phyloP scores from a whole-genome alignment of 2,797 vertebrate species.

The Ptychadena robeensis region DNA sequence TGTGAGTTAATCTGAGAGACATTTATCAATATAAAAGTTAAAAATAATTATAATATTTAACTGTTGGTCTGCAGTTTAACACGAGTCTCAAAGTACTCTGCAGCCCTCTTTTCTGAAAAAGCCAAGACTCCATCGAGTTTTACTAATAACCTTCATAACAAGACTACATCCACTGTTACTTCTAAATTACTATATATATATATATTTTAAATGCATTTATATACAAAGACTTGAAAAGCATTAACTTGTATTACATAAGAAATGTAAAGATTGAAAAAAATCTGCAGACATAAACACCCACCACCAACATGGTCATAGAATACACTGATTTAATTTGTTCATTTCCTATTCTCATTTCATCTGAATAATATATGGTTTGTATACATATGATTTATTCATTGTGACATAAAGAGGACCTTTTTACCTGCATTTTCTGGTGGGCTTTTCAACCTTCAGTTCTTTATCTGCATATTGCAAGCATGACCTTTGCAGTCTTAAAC shows the following conservation, averaged over 20 bases:
- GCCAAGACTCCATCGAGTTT: background rate
- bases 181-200: background rate
- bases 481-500: background rate
- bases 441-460: background rate
- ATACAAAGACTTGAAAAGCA: no score
- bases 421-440: background rate
- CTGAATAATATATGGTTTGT: background rate
- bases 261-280: background rate
- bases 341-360: background rate
- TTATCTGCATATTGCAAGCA: background rate
- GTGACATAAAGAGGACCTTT: background rate
- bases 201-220: no score
- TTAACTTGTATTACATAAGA: no score
- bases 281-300: background rate
- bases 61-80: no score
- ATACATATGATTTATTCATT: conserved; percentile 5
- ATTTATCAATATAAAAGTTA: no score
- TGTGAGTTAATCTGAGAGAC: no score
- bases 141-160: background rate
- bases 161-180: background rate
- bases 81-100: no score
- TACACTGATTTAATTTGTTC: background rate
- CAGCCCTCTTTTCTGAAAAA: no score
- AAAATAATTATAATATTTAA: no score
- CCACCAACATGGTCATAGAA: background rate